Conservation (phyloP, 2,888 invertebrate species). For the Polyommatus icarus region DNA sequence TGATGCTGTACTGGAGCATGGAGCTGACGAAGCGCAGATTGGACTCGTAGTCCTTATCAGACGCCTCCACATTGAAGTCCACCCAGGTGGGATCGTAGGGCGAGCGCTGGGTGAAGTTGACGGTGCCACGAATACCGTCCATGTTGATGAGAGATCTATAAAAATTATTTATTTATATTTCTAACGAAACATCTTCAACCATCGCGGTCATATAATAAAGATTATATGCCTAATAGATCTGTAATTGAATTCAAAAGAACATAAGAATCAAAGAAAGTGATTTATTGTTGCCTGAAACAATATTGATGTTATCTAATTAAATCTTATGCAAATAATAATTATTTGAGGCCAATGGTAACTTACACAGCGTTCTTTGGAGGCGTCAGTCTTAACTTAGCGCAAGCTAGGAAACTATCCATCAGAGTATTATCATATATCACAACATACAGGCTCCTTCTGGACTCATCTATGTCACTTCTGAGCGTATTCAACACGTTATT, state of each 20-base stretch:
- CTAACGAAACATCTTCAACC: too few relatives aligned
- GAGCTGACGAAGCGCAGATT: conserved; percentile 87
- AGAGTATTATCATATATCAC: conserved; percentile 90
- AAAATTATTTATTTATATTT: not conserved
- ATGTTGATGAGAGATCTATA: conserved; percentile 85
- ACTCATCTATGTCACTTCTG: conserved; percentile 86
- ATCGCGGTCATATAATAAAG: too few relatives aligned
- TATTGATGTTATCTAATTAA: too few relatives aligned
- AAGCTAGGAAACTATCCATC: conserved; percentile 88
- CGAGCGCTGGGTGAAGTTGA: conserved; percentile 89
- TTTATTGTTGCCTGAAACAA: too few relatives aligned
- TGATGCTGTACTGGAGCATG: conserved; percentile 85
- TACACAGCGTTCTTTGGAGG: conserved; percentile 86
- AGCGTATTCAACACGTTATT: conserved; percentile 86
- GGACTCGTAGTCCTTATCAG: conserved; percentile 84
- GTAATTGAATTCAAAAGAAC: too few relatives aligned
- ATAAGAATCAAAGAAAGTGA: too few relatives aligned
- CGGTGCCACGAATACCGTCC: conserved; percentile 89
- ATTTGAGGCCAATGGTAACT: conserved; percentile 48
- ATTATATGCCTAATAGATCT: too few relatives aligned
- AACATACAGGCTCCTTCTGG: conserved; percentile 88
- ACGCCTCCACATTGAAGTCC: conserved; percentile 84
- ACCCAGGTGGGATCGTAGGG: conserved; percentile 92
- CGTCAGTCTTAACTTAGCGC: conserved; percentile 88
- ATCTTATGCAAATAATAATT: too few relatives aligned